Evolutionary conservation across 2,113 vertebrate genomes (phyloP).

Genomic region (Boulengeromyrus knoepffleri): DNA sequence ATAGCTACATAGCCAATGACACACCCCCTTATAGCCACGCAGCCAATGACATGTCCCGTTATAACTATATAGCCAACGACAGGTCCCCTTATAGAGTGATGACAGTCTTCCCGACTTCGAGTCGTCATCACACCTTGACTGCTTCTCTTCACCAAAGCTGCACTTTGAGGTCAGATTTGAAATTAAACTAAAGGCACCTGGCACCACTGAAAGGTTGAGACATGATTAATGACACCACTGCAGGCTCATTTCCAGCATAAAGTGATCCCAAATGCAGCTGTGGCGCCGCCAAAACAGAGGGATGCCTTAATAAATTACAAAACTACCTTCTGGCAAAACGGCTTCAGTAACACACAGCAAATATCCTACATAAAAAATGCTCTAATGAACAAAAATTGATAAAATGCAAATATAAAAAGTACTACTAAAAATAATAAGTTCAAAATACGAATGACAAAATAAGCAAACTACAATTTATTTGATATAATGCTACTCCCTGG

Average conservation of each 20-base stretch:
- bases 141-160: not conserved
- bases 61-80: not conserved
- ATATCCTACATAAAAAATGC: not conserved
- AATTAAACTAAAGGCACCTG: not conserved
- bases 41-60: not conserved
- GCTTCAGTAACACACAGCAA: not conserved
- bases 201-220: not conserved
- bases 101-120: not conserved
- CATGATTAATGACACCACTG: not conserved
- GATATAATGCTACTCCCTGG: not conserved
- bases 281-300: not conserved
- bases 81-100: not conserved
- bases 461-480: not conserved
- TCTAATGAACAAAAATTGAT: not conserved
- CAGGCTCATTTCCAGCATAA: not conserved
- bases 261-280: not conserved
- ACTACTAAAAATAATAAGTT: not conserved
- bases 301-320: not conserved
- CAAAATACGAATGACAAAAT: not conserved
- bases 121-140: not conserved
- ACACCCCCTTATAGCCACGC: not conserved
- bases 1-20: not conserved
- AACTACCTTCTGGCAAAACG: not conserved
- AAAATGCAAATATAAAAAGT: not conserved
- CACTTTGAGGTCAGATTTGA: not conserved